Evolutionary conservation across 2,113 vertebrate genomes (phyloP).

Genomic region (Leptobrachium leishanense): DNA sequence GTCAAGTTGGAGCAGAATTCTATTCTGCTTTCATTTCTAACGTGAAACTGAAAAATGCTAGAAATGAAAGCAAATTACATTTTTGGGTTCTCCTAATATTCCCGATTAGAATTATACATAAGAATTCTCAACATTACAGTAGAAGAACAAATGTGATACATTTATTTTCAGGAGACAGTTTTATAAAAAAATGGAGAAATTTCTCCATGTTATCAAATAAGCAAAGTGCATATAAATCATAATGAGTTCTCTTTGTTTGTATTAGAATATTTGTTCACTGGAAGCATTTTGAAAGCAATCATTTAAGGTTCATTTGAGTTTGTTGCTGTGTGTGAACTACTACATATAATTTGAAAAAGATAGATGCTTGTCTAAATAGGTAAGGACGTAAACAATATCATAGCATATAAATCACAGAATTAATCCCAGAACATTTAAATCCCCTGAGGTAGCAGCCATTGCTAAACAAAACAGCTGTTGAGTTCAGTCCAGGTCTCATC

Average conservation of each 20-base stretch:
- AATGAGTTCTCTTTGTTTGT: conserved; percentile 27
- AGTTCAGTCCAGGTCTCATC: conserved; percentile 41
- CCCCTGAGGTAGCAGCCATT: conserved; percentile 32
- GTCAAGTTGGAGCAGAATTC: neutral
- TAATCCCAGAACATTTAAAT: conserved; percentile 43
- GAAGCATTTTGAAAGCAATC: conserved; percentile 26
- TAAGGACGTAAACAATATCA: conserved; percentile 43
- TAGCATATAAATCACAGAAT: conserved; percentile 46
- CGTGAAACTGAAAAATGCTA: conserved; percentile 28
- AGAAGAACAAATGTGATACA: conserved; percentile 27
- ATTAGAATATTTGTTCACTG: conserved; percentile 35
- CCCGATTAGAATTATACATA: conserved; percentile 30
- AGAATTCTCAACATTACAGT: conserved; percentile 31
- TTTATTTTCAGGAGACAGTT: conserved; percentile 36
- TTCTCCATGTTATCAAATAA: conserved; percentile 38
- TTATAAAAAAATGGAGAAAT: conserved; percentile 31
- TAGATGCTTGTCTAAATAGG: conserved; percentile 44
- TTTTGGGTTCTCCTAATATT: conserved; percentile 26
- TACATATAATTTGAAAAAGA: conserved; percentile 45
- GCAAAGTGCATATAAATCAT: conserved; percentile 44
- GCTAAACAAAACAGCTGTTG: conserved; percentile 44
- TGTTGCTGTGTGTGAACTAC: conserved; percentile 41
- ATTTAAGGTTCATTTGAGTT: conserved; percentile 47
- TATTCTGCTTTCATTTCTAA: conserved; percentile 6
- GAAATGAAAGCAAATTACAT: conserved; percentile 37